Base-by-base conservation (phyloP, 2,113 vertebrate genomes). In the Ammodytes dubius region DNA sequence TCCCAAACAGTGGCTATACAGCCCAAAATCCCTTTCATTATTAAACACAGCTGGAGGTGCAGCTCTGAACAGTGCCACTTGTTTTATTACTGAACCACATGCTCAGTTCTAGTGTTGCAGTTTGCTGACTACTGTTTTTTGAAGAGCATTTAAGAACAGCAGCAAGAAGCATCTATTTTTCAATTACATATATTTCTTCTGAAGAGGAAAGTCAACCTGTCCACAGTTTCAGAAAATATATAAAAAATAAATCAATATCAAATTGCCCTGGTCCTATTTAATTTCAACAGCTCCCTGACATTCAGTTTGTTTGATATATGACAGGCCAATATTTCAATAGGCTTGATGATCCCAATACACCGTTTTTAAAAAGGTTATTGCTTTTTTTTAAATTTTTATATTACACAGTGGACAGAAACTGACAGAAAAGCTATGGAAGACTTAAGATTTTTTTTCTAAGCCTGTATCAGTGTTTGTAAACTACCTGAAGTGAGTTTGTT, bases 381-480 rank as follows among this genome's bases (percentile, higher is more conserved):
- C 95, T 95, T 87, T 84, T 85, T 82, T 79, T 60, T 50, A 27
- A n/a, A 74, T 74, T 52, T 35, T 58, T 88, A 90, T 87, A 92
- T 91, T 89, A 95, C 93, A 95, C 94, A 95, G 93, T 95, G 92
- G 93, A 93, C 91, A 95, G 86, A 94, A 92, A 93, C 90, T 84
- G 89, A 87, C 91, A 83, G 84, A 94, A 90, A 95, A 93, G 82
- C 91, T 90, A 94, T 94, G 95, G 95, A 96, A 96, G 95, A 95
- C 95, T 94, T 92, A 88, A 92, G 92, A 91, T 94, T 94, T 91
- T 79, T 86, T 86, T 89, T 90, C 76, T 89, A 91, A 91, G 90
- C 90, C 93, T 92, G 90, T 89, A 94, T 95, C 95, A 96, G 95
- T 96, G 95, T 96, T 96, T 83, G 94, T 94, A 95, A 95, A 96